These are phyloP conservation scores for Dromiciops gliroides DNA, from an alignment of 2,113 vertebrate species.

Conservation along the genomic window DNA sequence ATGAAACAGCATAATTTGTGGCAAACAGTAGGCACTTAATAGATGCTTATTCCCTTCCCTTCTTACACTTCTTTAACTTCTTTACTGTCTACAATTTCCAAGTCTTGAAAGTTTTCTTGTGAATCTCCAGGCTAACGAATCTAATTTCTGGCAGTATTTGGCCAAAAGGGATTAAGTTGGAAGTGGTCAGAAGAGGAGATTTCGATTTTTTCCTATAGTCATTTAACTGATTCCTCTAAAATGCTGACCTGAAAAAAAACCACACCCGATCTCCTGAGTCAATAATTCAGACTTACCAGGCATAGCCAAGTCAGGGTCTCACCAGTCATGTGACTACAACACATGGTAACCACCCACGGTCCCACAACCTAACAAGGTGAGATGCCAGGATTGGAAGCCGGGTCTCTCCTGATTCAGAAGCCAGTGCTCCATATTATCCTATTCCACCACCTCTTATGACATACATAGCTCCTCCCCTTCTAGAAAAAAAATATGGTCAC, in stretches of 20 bases:
- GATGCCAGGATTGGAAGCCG: background rate
- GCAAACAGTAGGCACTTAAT: background rate
- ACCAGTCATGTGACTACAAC: background rate
- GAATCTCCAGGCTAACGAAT: background rate
- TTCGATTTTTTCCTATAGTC: background rate
- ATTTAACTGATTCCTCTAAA: conserved; percentile 44
- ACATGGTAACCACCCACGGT: background rate
- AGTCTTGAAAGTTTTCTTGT: background rate
- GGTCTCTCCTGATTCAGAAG: background rate
- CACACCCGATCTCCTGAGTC: background rate
- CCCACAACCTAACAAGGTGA: background rate
- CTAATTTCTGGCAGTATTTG: background rate
- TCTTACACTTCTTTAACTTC: background rate
- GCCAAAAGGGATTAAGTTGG: background rate
- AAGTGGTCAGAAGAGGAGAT: conserved; percentile 1
- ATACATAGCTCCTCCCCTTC: background rate
- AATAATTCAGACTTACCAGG: background rate
- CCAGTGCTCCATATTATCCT: background rate
- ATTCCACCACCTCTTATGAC: background rate
- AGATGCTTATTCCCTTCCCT: background rate
- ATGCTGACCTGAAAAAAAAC: background rate
- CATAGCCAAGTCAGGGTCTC: background rate
- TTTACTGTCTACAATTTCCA: background rate
- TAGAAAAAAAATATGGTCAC: background rate
- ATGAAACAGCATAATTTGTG: background rate